Percentiles rank a stretch among this genome's conserved stretches.
These are phyloP conservation scores for Pseudomyrmex gracilis DNA, from an alignment of 1,140 invertebrate species.

Conservation along the genomic window DNA sequence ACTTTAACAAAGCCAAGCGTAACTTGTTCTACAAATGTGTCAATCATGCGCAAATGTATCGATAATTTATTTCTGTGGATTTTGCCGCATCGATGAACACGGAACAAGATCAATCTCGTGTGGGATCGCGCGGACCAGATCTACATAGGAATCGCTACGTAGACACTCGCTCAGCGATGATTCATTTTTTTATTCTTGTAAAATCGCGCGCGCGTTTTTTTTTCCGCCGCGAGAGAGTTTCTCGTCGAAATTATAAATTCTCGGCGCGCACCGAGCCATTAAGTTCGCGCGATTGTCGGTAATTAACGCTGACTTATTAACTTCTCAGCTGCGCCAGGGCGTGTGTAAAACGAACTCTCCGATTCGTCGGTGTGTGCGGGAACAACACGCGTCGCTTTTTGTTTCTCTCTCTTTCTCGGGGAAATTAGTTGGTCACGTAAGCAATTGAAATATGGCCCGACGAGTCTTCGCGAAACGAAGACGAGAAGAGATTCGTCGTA, in stretches of 20 bases:
- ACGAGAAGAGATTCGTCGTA: constrained; percentile 12
- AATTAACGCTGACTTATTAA: constrained; percentile 65
- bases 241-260: constrained; percentile 53
- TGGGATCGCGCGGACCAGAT: neutral
- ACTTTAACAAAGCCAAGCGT: neutral
- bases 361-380: neutral
- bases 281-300: constrained; percentile 32
- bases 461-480: neutral
- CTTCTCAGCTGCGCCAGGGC: neutral
- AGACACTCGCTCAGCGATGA: neutral
- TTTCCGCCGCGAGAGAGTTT: constrained; percentile 21
- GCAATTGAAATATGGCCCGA: neutral
- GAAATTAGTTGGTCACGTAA: constrained; percentile 9
- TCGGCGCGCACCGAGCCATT: constrained; percentile 9
- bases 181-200: constrained; percentile 28
- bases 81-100: neutral
- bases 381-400: constrained; percentile 1
- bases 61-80: constrained; percentile 64
- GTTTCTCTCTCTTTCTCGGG: neutral
- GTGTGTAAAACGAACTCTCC: neutral
- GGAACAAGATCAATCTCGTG: constrained; percentile 17
- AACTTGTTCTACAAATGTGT: constrained; percentile 63
- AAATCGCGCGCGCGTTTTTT: neutral
- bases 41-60: constrained; percentile 65
- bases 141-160: too few relatives aligned